Evolutionary conservation across 2,797 vertebrate species (phyloP), one percentile per base, ranked within the genome.

Genomic region (Syndactyla subalaris): DNA sequence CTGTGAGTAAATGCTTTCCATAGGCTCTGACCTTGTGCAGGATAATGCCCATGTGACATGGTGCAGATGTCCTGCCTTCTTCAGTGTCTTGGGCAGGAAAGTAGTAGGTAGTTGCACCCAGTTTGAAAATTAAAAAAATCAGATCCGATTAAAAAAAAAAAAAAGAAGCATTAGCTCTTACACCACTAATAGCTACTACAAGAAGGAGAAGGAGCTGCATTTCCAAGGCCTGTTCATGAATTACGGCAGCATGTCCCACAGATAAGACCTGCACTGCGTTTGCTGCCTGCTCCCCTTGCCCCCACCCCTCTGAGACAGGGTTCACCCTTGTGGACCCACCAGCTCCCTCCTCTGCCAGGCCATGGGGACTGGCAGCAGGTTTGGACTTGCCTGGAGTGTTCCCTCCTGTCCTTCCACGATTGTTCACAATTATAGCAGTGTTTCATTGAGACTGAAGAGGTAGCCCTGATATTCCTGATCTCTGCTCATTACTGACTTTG

Each of bases 271-370:
- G 38, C 5, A 4, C 16, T 29, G 55, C 14, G 12, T 34, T 26
- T 70, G 27, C 27, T 79, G 29, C 17, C 46, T 19, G 23, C 22
- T 59, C 22, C 23, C 12, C 54, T 57, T 65, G 30, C 10, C 16
- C 2, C 1, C 39, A n/a, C 1, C 21, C 20, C 36, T 4, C 4
- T 5, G 57, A 71, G 39, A 43, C 3, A 23, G 18, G 3, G 10
- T 23, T 75, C 2, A 0, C 19, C 6, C 14, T 2, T 48, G 22
- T n/a, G 48, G 14, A 72, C 9, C 23, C 66, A 39, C 22, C 66
- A 58, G 30, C 58, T 67, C 34, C 34, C 23, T 67, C 29, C 29
- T 63, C 52, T 68, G 27, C 49, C 80, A 68, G 11, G 12, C 32
- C 1, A 0, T 29, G 5, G 41, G n/a, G 29, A 16, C 38, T 77